Base-by-base conservation (phyloP, 2,888 invertebrate genomes). In the Zelleria hepariella region DNA sequence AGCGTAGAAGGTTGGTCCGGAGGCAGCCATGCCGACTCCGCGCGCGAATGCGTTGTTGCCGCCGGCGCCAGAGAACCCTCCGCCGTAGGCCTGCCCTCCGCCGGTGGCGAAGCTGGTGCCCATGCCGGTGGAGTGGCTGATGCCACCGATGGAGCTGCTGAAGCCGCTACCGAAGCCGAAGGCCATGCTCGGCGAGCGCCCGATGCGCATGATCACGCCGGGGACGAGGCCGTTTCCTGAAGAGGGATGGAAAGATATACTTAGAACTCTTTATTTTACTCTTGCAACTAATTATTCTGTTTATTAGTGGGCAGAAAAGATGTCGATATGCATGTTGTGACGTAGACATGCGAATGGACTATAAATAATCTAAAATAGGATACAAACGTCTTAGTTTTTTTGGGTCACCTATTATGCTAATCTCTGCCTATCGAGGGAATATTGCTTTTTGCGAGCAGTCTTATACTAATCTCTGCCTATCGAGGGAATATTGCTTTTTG, bases 81-180 rank as follows among this genome's bases (percentile, higher is more conserved):
- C 83, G 47, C 82, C 81, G 63, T 67, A 78, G 15, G 86, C 84
- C 53, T 74, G 66, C 0, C 72, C 82, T 10, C 77, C 76, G 5
- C 83, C 86, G 57, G 70, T 75, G 59, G 74, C 73, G 75, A 80
- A 82, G 47, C 86, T 72, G 20, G 74, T 65, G 0, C 86, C 82
- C 58, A 82, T 74, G 57, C 85, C 77, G 23, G 74, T 72, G 8
- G 86, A 79, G 60, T 86, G 84, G 18, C 75, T 74, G 63, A 87
- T 77, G 42, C 87, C 87, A 0, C 80, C 86, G 61, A 87, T 78
- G 69, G 84, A 81, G 70, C 78, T 82, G 68, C 79, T 78, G 66
- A 86, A 82, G 6, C 86, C 87, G 59, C 79, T 82, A 55, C 87
- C 87, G 58, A 77, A 83, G 1, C 83, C 85, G 63, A 80, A 86